phyloP scores from a whole-genome alignment of 1,140 invertebrate genomes.

The Zaprionus ornatus region DNA sequence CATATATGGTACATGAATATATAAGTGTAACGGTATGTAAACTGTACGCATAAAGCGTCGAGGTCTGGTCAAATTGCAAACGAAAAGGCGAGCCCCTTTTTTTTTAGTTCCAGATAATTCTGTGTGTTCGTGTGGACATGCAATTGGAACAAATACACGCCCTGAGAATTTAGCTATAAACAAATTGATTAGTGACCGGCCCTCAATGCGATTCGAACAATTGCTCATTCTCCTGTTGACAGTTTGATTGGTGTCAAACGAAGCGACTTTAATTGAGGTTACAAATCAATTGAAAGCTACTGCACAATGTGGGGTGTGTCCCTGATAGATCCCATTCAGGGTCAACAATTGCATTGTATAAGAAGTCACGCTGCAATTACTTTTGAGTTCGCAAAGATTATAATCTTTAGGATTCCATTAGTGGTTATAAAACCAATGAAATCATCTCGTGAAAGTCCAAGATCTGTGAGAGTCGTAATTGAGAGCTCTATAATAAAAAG shows the following conservation, averaged over 20 bases:
- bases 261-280: conserved; percentile 69
- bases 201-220: conserved; percentile 20
- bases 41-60: neutral
- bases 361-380: no score
- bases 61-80: neutral
- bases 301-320: conserved; percentile 8
- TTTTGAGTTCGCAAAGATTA: no score
- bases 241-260: conserved; percentile 67
- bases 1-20: neutral
- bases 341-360: neutral
- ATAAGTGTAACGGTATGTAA: neutral
- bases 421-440: neutral
- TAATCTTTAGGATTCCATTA: neutral
- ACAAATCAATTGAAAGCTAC: conserved; percentile 66
- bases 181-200: conserved; percentile 48
- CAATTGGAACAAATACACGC: conserved; percentile 7
- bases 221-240: conserved; percentile 14
- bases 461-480: no score
- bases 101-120: neutral
- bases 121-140: neutral
- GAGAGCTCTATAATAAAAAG: no score
- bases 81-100: conserved; percentile 54
- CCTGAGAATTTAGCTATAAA: conserved; percentile 29
- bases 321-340: neutral
- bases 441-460: no score